Evolutionary conservation across 2,888 invertebrate species (phyloP).

Genomic region (Leucoptera coffeella): DNA sequence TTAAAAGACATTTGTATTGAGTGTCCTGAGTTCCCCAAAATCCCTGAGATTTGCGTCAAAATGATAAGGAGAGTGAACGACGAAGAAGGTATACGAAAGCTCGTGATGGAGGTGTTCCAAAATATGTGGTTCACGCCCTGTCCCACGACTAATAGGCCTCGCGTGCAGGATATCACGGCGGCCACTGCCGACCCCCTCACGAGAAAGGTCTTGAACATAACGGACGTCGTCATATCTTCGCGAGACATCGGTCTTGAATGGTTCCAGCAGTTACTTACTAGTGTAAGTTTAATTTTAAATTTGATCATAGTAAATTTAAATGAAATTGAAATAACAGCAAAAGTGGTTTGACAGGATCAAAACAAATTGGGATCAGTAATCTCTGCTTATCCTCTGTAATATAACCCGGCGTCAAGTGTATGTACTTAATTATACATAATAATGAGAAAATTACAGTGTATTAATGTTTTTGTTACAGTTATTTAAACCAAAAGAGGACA

Average conservation of each 20-base stretch:
- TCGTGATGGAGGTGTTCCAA: constrained; percentile 98
- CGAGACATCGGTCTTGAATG: constrained; percentile 87
- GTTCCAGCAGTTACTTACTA: constrained; percentile 90
- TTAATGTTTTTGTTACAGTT: too few species aligned
- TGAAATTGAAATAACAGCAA: too few species aligned
- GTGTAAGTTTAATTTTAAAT: constrained; percentile 60
- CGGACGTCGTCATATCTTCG: constrained; percentile 89
- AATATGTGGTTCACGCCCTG: constrained; percentile 99
- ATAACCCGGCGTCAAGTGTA: too few species aligned
- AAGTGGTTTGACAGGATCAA: too few species aligned
- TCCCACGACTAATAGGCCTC: constrained; percentile 26
- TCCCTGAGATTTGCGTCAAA: constrained; percentile 97
- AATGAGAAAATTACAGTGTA: too few species aligned
- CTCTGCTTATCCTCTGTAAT: too few species aligned
- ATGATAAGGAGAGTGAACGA: constrained; percentile 98
- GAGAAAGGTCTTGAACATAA: constrained; percentile 91
- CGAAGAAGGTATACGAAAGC: constrained; percentile 92
- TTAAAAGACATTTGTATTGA: constrained; percentile 97
- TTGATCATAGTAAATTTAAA: too few species aligned
- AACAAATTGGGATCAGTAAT: too few species aligned
- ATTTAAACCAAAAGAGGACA: constrained; percentile 88
- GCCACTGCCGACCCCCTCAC: constrained; percentile 43
- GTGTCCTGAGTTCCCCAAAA: constrained; percentile 93
- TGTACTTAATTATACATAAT: too few species aligned
- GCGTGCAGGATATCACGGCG: constrained; percentile 19